Percentiles rank a stretch among this genome's conserved stretches.
These are phyloP conservation scores for Maccullochella peelii DNA, from an alignment of 2,113 vertebrate genomes.

Conservation along the genomic window DNA sequence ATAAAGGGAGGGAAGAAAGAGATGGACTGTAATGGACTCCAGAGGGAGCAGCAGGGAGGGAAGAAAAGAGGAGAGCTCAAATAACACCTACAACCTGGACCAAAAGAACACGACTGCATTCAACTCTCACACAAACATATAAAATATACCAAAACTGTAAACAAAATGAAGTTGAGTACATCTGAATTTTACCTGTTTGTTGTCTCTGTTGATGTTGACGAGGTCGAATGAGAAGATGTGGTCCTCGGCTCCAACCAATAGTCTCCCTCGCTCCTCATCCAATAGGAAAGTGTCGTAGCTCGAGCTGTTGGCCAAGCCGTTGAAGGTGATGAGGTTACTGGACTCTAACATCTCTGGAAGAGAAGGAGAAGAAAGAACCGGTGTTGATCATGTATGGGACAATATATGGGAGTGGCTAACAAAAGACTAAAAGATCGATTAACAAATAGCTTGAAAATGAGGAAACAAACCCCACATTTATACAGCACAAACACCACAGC, in stretches of 20 bases:
- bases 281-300: constrained; percentile 95
- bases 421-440: neutral
- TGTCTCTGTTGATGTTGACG: constrained; percentile 95
- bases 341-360: constrained; percentile 96
- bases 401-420: neutral
- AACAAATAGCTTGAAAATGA: neutral
- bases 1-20: constrained; percentile 43
- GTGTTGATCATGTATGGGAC: neutral
- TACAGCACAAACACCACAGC: neutral
- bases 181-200: constrained; percentile 88
- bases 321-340: constrained; percentile 93
- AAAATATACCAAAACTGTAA: neutral
- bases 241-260: constrained; percentile 96
- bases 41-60: constrained; percentile 47
- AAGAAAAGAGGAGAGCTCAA: constrained; percentile 5
- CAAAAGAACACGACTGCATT: neutral
- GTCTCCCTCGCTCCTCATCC: constrained; percentile 94
- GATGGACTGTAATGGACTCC: constrained; percentile 73
- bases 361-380: constrained; percentile 10
- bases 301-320: constrained; percentile 93
- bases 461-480: neutral
- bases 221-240: constrained; percentile 98
- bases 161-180: neutral
- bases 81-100: constrained; percentile 1
- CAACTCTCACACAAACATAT: neutral